Evolutionary conservation across 2,113 vertebrate species (phyloP), one percentile per base, ranked within the genome.

Genomic region (Balaenoptera acutorostrata): DNA sequence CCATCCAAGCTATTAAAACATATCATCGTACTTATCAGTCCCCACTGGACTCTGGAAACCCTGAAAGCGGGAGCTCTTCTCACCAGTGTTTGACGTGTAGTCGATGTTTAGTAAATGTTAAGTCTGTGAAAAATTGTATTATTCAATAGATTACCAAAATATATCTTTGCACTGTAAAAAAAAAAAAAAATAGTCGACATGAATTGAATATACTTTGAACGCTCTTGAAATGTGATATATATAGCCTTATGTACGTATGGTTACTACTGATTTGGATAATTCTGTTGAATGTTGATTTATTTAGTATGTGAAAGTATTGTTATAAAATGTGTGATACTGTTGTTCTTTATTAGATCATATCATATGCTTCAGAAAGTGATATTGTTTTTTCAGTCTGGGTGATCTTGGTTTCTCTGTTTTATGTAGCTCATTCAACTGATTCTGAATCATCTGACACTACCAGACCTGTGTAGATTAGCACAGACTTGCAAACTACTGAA

Each of bases 341-440:
- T 55, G 52, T 89, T 87, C 20, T 95, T 86, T 91, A 27, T 89
- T 74, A 95, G n/a, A n/a, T 21, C 18, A 55, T 27, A 23, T 63
- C 74, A 21, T 78, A 25, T 74, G 55, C 44, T 97, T 80, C 55
- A 92, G 83, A 96, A 96, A 2, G 10, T 23, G 84, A 29, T 88
- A 21, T 14, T 96, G 86, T 78, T 59, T 95, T 96, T 97, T 81
- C 57, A 84, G 29, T 96, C 68, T 90, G 97, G 0, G 95, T 95
- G 55, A 85, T 92, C 55, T 97, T 78, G 97, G 83, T 96, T 97
- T 98, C 93, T 96, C 46, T 98, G 63, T 98, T 98, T 98, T 96
- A 97, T 98, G 61, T 97, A 99, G 99, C 99, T 99, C 97, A 99
- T 99, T 99, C 99, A 99, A 97, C 98, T 99, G 99, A 99, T 99